Percentiles rank a stretch among this genome's conserved stretches.
Conservation (phyloP, 2,888 invertebrate genomes). For the Platycheirus albimanus region DNA sequence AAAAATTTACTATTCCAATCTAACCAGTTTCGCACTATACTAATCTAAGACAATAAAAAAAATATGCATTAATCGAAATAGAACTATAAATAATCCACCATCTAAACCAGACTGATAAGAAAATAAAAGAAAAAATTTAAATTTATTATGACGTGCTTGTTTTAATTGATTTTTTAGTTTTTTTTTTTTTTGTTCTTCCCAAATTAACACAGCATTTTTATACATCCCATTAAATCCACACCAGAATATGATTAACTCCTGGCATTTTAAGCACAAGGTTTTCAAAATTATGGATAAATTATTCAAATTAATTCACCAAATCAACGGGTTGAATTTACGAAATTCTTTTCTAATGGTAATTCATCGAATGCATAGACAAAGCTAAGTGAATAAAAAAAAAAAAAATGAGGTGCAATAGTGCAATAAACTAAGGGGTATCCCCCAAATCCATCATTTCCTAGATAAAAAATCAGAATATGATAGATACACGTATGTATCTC, state of each 20-base stretch:
- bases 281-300: neutral
- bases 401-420: neutral
- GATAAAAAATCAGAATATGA: slow-evolving; percentile 9
- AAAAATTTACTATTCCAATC: no score
- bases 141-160: no score
- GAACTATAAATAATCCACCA: no score
- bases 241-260: neutral
- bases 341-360: neutral
- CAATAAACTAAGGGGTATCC: slow-evolving; percentile 2
- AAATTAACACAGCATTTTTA: neutral
- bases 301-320: slow-evolving; percentile 16
- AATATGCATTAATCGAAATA: no score
- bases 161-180: no score
- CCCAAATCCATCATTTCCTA: slow-evolving; percentile 17
- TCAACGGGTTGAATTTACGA: neutral
- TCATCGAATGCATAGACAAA: neutral
- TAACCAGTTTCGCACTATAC: no score
- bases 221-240: neutral
- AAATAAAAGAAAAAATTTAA: no score
- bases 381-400: neutral
- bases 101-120: no score
- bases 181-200: neutral
- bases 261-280: slow-evolving; percentile 1
- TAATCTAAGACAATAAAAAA: no score
- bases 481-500: neutral